Base-by-base conservation (phyloP, 2,797 vertebrate species). In the Pipistrellus pipistrellus region DNA sequence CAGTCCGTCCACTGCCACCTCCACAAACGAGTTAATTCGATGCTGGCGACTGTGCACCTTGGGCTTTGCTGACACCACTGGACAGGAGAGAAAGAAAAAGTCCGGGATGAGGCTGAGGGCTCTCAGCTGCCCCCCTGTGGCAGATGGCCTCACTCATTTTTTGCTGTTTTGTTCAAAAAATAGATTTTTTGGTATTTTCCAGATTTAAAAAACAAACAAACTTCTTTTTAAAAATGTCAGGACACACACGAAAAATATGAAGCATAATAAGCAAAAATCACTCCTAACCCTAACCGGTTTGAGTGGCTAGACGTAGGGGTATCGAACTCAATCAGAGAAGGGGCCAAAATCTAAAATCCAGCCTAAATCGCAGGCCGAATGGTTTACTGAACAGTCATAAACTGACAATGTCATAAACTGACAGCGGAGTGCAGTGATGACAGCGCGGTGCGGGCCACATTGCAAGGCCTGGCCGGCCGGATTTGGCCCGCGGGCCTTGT, bases 11-110 rank as follows among this genome's bases (percentile, higher is more conserved):
- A 99, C 98, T 0, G 98, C 98, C 98, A 99, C 99, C 96, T 99
- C 99, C 93, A 99, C 99, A 0, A 99, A 99, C 55, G 99, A 99
- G 98, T 98, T 99, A 97, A 99, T 98, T 20, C 99, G 98, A 0
- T 99, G 98, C 9, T 98, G 98, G 44, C 99, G 98, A 96, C 89
- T 98, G 27, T 99, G 99, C 46, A 98, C 98, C 97, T 99, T 99
- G 59, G 99, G 99, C 98, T 98, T 99, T 20, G 99, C 99, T 0
- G 99, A 99, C 95, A 99, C 98, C 76, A 99, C 99, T 99, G 97
- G 23, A 59, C 35, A 1, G 17, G 68, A 78, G 10, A 51, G n/a
- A 77, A 48, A 86, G 93, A 14, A 87, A 81, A 89, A 48, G 48
- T 38, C 84, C 38, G 30, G 17, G 59, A n/a, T 30, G 77, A 93